Conservation (phyloP, 2,113 vertebrate species). For the Solea senegalensis region DNA sequence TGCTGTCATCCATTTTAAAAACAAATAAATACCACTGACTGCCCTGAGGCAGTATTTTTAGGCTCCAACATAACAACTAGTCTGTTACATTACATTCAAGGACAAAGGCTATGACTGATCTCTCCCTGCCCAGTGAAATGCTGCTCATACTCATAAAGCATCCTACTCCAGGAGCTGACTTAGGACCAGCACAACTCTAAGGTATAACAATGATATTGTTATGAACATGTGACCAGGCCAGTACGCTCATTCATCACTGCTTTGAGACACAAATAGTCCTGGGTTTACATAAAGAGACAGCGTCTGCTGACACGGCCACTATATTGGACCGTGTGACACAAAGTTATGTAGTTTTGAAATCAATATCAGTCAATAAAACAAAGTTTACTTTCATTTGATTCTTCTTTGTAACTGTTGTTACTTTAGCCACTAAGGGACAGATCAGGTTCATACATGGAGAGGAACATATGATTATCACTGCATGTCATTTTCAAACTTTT, state of each 20-base stretch:
- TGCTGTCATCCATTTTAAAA: too few relatives aligned
- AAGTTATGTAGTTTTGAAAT: too few relatives aligned
- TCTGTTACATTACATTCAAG: not conserved
- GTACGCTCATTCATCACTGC: conserved; percentile 13
- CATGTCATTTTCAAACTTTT: not conserved
- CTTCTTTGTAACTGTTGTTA: too few relatives aligned
- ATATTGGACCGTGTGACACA: not conserved
- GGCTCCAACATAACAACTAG: too few relatives aligned
- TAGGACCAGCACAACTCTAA: conserved; percentile 3
- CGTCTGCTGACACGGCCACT: conserved; percentile 12
- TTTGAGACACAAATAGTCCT: conserved; percentile 13
- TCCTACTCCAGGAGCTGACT: conserved; percentile 36
- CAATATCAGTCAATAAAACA: too few relatives aligned
- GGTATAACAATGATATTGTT: conserved; percentile 9
- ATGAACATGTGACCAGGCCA: conserved; percentile 39
- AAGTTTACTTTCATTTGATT: too few relatives aligned
- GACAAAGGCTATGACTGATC: not conserved
- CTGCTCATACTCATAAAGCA: conserved; percentile 29
- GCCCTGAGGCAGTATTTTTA: too few relatives aligned
- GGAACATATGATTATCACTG: not conserved
- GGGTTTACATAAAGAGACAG: conserved; percentile 12
- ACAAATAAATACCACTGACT: too few relatives aligned
- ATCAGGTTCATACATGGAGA: too few relatives aligned
- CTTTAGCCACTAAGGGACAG: too few relatives aligned
- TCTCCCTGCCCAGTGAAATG: conserved; percentile 10